Conservation (phyloP, 2,113 vertebrate genomes). For the Helogale parvula region DNA sequence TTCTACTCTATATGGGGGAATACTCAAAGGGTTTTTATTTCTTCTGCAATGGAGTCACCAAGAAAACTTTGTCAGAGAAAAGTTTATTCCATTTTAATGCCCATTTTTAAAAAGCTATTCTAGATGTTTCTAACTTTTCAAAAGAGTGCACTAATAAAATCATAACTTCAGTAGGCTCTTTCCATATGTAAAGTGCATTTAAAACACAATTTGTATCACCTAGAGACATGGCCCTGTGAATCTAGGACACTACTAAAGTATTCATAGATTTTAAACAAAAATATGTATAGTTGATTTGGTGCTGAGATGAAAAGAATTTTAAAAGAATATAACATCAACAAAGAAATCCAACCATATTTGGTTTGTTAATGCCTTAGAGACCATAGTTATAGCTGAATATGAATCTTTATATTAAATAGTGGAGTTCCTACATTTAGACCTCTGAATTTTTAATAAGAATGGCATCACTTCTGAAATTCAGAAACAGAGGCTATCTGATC, state of each 20-base stretch:
- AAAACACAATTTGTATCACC: slow-evolving; percentile 66
- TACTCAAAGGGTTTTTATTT: not conserved
- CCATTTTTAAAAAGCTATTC: slow-evolving; percentile 35
- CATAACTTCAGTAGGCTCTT: slow-evolving; percentile 29
- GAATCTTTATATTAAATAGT: slow-evolving; percentile 5
- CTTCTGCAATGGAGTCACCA: slow-evolving; percentile 27
- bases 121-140: slow-evolving; percentile 19
- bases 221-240: slow-evolving; percentile 65
- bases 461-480: not conserved
- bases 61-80: not conserved
- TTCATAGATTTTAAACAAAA: slow-evolving; percentile 73
- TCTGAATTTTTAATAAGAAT: slow-evolving; percentile 43
- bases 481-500: not conserved
- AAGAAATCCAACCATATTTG: not conserved
- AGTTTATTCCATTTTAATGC: slow-evolving; percentile 22
- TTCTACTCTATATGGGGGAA: not conserved
- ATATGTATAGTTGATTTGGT: slow-evolving; percentile 28
- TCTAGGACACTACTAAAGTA: slow-evolving; percentile 77
- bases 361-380: slow-evolving; percentile 1
- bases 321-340: slow-evolving; percentile 53
- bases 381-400: not conserved
- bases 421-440: not conserved
- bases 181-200: slow-evolving; percentile 55
- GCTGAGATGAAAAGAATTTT: slow-evolving; percentile 66
- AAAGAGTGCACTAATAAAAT: slow-evolving; percentile 38